Conservation (phyloP, 2,113 vertebrate genomes). For the Hippocampus comes region DNA sequence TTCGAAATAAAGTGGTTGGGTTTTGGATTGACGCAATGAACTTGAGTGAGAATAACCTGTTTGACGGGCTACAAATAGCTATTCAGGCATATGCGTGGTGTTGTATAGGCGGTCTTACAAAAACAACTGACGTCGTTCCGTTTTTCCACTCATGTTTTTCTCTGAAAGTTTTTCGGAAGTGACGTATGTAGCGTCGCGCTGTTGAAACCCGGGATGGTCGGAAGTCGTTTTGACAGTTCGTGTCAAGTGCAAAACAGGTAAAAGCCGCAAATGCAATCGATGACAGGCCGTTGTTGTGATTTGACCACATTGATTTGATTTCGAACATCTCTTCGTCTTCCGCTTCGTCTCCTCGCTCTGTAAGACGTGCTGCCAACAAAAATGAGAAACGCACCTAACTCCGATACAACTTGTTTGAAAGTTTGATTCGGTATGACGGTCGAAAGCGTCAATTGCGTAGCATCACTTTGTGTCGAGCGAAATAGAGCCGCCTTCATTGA, state of each 20-base stretch:
- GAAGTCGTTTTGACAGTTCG: not conserved
- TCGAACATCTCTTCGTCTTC: not conserved
- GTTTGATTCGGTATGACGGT: not conserved
- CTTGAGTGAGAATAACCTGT: not conserved
- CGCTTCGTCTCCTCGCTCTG: constrained; percentile 2
- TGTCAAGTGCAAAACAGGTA: constrained; percentile 3
- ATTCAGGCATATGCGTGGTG: too few species aligned
- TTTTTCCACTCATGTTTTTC: not conserved
- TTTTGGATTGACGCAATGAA: too few species aligned
- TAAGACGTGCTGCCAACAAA: constrained; percentile 18
- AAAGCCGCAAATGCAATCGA: not conserved
- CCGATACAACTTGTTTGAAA: not conserved
- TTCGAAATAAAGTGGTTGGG: not conserved
- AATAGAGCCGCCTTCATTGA: not conserved
- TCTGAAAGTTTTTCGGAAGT: constrained; percentile 34
- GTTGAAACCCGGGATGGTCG: not conserved
- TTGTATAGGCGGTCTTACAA: too few species aligned
- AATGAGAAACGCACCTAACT: not conserved
- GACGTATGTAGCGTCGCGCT: too few species aligned
- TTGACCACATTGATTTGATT: not conserved
- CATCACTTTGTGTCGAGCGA: too few species aligned
- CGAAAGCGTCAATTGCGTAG: not conserved
- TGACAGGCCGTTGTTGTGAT: constrained; percentile 6
- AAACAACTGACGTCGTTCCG: not conserved
- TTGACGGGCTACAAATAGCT: not conserved